Percentiles rank a stretch among this genome's conserved stretches.
These are phyloP conservation scores for Epirrhoe alternata DNA, from an alignment of 2,888 invertebrate genomes.

Conservation along the genomic window DNA sequence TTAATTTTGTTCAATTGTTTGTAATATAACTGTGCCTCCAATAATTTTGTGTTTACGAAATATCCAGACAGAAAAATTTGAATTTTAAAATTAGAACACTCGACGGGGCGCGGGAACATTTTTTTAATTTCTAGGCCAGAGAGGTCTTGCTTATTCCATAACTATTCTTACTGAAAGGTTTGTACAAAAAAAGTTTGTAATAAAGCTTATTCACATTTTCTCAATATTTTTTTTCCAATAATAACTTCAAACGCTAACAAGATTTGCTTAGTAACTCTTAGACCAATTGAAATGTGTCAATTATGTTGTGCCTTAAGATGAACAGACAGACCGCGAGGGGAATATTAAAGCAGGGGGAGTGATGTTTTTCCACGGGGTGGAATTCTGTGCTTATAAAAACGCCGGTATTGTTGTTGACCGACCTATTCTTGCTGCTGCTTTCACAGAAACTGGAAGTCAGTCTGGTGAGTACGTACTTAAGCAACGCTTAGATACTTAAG, in stretches of 20 bases:
- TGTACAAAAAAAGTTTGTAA: no score
- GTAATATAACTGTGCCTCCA: no score
- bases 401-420: slow-evolving; percentile 45
- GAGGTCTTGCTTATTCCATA: no score
- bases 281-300: slow-evolving; percentile 80
- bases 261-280: slow-evolving; percentile 59
- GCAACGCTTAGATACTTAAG: no score
- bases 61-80: not conserved
- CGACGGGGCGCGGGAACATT: not conserved
- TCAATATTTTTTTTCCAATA: slow-evolving; percentile 27
- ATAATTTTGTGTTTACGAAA: not conserved
- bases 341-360: slow-evolving; percentile 80
- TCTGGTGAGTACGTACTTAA: slow-evolving; percentile 16
- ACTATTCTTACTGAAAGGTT: no score
- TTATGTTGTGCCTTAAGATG: slow-evolving; percentile 59
- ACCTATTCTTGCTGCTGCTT: slow-evolving; percentile 54
- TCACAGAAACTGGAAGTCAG: slow-evolving; percentile 42
- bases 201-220: not conserved
- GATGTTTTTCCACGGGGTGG: slow-evolving; percentile 61
- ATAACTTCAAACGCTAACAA: slow-evolving; percentile 59
- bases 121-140: not conserved
- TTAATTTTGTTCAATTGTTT: no score
- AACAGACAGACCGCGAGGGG: slow-evolving; percentile 66
- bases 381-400: slow-evolving; percentile 64
- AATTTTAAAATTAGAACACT: slow-evolving; percentile 2